A percentile compares a stretch with the other conserved stretches of the same genome.
Evolutionary conservation across 2,113 vertebrate species (phyloP).

Genomic region (Ploceus nigricollis): DNA sequence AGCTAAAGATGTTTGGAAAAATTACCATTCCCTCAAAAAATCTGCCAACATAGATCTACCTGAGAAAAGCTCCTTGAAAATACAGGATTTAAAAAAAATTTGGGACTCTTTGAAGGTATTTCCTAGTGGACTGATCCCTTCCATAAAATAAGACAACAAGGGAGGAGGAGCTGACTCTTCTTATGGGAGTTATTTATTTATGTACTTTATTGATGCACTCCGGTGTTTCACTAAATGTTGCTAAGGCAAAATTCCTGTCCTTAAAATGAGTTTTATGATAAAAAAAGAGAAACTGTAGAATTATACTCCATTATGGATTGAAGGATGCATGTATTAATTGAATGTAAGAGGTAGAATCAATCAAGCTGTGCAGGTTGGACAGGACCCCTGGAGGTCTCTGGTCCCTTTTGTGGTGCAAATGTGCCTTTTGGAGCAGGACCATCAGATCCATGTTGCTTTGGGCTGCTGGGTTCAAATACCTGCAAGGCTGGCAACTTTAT

Average conservation of each 20-base stretch:
- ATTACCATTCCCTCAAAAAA: not conserved
- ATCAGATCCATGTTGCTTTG: not conserved
- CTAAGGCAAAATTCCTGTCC: not conserved
- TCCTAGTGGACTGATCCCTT: not conserved
- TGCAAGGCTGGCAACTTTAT: not conserved
- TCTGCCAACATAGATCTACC: not conserved
- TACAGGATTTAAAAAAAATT: accelerated
- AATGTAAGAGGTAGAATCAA: not conserved
- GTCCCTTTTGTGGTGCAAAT: not conserved
- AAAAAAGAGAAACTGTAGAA: not conserved
- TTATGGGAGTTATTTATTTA: not conserved
- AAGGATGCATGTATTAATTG: not conserved
- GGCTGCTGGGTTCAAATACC: not conserved
- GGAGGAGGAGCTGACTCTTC: not conserved
- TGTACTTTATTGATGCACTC: not conserved
- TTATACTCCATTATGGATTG: not conserved
- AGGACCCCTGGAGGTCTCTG: not conserved
- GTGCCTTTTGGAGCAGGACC: not conserved
- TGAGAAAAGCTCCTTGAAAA: not conserved
- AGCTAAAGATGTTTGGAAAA: not conserved
- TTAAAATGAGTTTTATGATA: not conserved
- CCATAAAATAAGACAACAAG: not conserved
- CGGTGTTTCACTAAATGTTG: not conserved
- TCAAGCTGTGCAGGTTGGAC: not conserved
- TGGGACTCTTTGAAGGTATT: not conserved